Conservation (phyloP, 2,888 invertebrate genomes). For the Argynnis bischoffii region DNA sequence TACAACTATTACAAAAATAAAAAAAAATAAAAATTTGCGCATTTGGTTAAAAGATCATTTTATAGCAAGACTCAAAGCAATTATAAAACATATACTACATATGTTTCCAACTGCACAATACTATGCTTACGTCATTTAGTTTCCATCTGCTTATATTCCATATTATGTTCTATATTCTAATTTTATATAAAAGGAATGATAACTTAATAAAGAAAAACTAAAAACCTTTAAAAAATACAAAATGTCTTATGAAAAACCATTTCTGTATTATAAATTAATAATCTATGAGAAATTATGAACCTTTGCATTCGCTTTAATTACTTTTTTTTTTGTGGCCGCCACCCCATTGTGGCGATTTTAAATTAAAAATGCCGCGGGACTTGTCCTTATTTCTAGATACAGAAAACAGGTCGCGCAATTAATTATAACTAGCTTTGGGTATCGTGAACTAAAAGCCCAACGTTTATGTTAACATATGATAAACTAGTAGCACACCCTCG, state of each 20-base stretch:
- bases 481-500: no score
- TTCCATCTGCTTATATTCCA: no score
- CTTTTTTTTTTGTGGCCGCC: slow-evolving; percentile 61
- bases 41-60: no score
- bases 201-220: background rate
- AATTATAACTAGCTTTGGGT: slow-evolving; percentile 19
- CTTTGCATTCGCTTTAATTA: slow-evolving; percentile 46
- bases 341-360: slow-evolving; percentile 63
- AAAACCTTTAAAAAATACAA: background rate
- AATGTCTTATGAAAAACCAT: background rate
- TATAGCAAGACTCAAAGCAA: no score
- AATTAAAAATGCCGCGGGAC: slow-evolving; percentile 70
- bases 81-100: no score
- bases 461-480: no score
- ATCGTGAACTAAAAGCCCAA: background rate
- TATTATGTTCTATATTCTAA: no score
- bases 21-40: no score
- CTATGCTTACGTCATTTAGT: no score
- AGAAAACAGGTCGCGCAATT: slow-evolving; percentile 31
- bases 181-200: background rate
- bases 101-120: no score
- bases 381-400: slow-evolving; percentile 58
- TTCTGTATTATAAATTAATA: slow-evolving; percentile 31
- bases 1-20: no score
- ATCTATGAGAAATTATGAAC: slow-evolving; percentile 40